Evolutionary conservation across 2,888 invertebrate genomes (phyloP).

Genomic region (Proisotoma minuta): DNA sequence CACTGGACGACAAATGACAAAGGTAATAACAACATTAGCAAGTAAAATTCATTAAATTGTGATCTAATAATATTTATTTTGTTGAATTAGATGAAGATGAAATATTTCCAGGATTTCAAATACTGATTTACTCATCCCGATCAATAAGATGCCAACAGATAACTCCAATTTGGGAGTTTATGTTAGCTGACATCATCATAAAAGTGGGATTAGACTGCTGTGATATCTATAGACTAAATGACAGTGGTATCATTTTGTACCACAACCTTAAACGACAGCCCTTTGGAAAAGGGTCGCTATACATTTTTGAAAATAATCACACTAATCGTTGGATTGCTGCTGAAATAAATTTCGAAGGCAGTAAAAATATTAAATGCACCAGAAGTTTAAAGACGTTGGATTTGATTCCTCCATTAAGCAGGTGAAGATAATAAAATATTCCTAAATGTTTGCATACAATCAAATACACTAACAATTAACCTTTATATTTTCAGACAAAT

Average conservation of each 20-base stretch:
- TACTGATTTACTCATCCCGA: slow-evolving; percentile 19
- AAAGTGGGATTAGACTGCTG: not conserved
- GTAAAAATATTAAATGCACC: not conserved
- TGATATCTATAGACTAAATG: not conserved
- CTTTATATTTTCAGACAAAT: slow-evolving; percentile 21
- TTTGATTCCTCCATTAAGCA: slow-evolving; percentile 7
- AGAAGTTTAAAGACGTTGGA: not conserved
- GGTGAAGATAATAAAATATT: not conserved
- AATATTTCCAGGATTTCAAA: slow-evolving; percentile 14
- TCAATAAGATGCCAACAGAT: not conserved
- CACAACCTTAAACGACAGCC: not conserved
- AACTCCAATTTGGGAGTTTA: not conserved
- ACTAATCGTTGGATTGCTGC: not conserved
- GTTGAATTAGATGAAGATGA: slow-evolving; percentile 15
- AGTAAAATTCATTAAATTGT: not conserved
- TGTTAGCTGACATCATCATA: not conserved
- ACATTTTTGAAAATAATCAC: not conserved
- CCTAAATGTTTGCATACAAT: not conserved
- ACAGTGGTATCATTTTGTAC: not conserved
- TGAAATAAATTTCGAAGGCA: not conserved
- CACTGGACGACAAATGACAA: slow-evolving; percentile 24
- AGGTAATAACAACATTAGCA: no score
- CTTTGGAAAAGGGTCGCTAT: not conserved
- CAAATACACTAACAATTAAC: no score
- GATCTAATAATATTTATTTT: not conserved